Conservation (phyloP, 1,140 invertebrate species). For the Caerostris darwini region DNA sequence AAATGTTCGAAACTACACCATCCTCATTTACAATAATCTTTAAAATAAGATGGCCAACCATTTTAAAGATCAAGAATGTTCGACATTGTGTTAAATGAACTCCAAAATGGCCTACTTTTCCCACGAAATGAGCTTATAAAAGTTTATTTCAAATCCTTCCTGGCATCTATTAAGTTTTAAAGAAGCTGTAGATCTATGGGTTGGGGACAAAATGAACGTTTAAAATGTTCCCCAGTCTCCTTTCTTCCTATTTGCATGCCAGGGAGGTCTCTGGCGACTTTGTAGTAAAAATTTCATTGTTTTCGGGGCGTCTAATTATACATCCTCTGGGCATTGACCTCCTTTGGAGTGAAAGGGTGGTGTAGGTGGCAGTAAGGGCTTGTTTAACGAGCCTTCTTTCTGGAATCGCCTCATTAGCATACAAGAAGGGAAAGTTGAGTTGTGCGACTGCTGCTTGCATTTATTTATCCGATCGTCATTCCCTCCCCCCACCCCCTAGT, state of each 20-base stretch:
- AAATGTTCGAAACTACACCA: no score
- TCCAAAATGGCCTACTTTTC: no score
- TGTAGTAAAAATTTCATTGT: constrained; percentile 50
- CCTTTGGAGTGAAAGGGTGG: not conserved
- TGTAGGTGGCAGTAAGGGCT: not conserved
- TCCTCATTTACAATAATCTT: no score
- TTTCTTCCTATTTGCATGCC: not conserved
- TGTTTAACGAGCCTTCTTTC: not conserved
- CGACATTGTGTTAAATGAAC: no score
- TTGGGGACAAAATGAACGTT: not conserved
- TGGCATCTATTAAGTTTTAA: no score
- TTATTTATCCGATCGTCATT: no score
- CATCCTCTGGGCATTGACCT: constrained; percentile 22
- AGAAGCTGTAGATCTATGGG: no score
- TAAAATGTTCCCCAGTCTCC: not conserved
- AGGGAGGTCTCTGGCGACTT: not conserved
- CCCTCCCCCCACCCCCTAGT: no score
- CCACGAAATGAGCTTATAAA: no score
- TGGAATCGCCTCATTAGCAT: constrained; percentile 6
- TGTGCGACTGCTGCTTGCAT: not conserved
- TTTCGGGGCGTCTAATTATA: not conserved
- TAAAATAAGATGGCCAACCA: no score
- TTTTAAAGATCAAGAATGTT: no score
- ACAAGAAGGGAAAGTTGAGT: not conserved
- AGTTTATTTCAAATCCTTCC: no score